Conservation (phyloP, 2,888 invertebrate species). For the Ophion costatus region DNA sequence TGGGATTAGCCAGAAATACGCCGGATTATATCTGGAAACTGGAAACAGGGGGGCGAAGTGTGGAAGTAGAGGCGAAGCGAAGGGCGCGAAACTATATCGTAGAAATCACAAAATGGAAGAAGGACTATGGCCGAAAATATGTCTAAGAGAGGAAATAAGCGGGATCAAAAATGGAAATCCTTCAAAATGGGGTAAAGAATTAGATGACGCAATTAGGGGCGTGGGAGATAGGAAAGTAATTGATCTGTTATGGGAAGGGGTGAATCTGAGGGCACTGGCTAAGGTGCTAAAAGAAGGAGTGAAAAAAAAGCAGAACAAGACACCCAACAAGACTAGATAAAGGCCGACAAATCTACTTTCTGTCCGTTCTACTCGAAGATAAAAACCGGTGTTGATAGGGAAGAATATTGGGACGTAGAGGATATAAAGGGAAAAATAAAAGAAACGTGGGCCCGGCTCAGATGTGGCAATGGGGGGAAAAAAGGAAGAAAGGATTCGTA, state of each 20-base stretch:
- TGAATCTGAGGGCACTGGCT: neutral
- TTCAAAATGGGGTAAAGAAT: neutral
- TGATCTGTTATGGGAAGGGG: slow-evolving; percentile 77
- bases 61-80: neutral
- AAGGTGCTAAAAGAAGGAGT: neutral
- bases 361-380: neutral
- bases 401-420: slow-evolving; percentile 10
- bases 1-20: neutral
- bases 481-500: slow-evolving; percentile 5
- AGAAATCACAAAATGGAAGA: neutral
- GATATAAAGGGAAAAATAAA: neutral
- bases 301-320: slow-evolving; percentile 16
- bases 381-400: neutral
- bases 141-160: neutral
- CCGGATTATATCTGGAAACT: slow-evolving; percentile 4
- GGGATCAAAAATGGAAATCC: neutral
- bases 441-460: slow-evolving; percentile 21
- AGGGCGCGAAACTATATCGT: neutral
- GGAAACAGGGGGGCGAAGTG: neutral
- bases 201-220: neutral
- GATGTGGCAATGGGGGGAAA: slow-evolving; percentile 6
- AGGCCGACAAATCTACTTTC: slow-evolving; percentile 4
- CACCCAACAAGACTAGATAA: slow-evolving; percentile 9
- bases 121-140: neutral
- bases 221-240: slow-evolving; percentile 63